A percentile compares a stretch with the other conserved stretches of the same genome.
Evolutionary conservation across 2,888 invertebrate genomes (phyloP).

Genomic region (Campopleginae sp.): DNA sequence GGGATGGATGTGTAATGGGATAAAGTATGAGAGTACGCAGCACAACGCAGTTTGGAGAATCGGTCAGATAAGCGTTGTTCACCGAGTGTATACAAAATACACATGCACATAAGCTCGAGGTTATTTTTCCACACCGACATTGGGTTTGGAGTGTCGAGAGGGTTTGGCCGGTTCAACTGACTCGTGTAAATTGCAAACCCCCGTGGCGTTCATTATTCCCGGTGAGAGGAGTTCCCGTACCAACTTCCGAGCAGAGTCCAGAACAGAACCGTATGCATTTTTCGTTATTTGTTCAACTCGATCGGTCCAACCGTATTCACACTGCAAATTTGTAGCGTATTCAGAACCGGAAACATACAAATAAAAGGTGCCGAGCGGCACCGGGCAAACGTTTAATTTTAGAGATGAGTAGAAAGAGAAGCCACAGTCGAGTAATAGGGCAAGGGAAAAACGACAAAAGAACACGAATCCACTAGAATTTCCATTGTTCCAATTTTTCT

Average conservation of each 20-base stretch:
- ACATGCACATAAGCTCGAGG: conserved; percentile 58
- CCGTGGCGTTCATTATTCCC: conserved; percentile 66
- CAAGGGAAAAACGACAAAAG: conserved; percentile 41
- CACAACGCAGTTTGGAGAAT: conserved; percentile 51
- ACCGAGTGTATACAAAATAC: conserved; percentile 43
- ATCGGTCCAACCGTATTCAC: conserved; percentile 50
- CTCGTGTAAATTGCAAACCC: conserved; percentile 70
- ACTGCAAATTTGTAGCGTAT: conserved; percentile 51
- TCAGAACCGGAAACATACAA: conserved; percentile 1
- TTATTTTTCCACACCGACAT: conserved; percentile 68
- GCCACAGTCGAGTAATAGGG: neutral
- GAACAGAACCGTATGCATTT: conserved; percentile 65
- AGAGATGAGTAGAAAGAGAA: neutral
- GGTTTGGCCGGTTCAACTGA: conserved; percentile 47
- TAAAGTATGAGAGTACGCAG: conserved; percentile 57
- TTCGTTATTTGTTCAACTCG: conserved; percentile 73
- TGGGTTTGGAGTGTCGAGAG: conserved; percentile 52
- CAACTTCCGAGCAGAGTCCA: conserved; percentile 38
- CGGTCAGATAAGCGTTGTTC: conserved; percentile 40
- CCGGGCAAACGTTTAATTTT: neutral
- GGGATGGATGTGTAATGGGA: conserved; percentile 38
- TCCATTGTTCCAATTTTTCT: conserved; percentile 23
- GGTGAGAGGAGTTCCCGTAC: conserved; percentile 66
- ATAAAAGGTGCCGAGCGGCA: neutral
- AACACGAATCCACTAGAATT: conserved; percentile 59